Base-by-base conservation (phyloP, 2,797 vertebrate genomes). In the Trachops cirrhosus region DNA sequence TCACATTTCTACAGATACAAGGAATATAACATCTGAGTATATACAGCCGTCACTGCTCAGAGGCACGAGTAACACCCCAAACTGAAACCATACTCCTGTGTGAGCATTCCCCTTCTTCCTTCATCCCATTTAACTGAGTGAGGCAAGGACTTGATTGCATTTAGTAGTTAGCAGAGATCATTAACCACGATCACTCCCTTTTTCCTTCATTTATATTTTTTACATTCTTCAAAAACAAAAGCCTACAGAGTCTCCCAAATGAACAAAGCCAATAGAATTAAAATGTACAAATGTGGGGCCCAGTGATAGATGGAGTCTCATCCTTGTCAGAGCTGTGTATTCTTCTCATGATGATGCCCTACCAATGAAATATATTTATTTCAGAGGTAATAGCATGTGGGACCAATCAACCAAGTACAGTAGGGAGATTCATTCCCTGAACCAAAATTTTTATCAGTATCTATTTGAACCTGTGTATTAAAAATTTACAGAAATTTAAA, bases 121-220 rank as follows among this genome's bases (percentile, higher is more conserved):
- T 82, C 22, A 57, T 70, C 8, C 50, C n/a, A 54, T 54, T 85
- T 54, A 95, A 92, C 16, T 92, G n/a, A 78, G 46, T 75, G 50
- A 95, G 14, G 29, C 86, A 94, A 79, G 48, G 71, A 62, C 3
- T 29, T 89, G 9, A 78, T 22, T 93, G 32, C 18, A 83, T 77
- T 95, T 92, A 86, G 52, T 34, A 71, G 22, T 95, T 73, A 93
- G n/a, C 54, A 82, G 54, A 95, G 41, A 93, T 34, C 39, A 57
- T 85, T 86, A 93, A 80, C 19, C 26, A 86, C 2, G 15, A 84
- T 62, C n/a, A 75, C 32, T 14, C 48, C 41, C 9, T 29, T 85
- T 88, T 78, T 80, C 9, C 26, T 87, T 73, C 64, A 19, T 93
- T 91, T 68, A 22, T 11, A 26, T 46, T 6, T 18, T 89, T 68